These are phyloP conservation scores for Dioctria rufipes DNA, from an alignment of 2,888 invertebrate species.

Conservation along the genomic window DNA sequence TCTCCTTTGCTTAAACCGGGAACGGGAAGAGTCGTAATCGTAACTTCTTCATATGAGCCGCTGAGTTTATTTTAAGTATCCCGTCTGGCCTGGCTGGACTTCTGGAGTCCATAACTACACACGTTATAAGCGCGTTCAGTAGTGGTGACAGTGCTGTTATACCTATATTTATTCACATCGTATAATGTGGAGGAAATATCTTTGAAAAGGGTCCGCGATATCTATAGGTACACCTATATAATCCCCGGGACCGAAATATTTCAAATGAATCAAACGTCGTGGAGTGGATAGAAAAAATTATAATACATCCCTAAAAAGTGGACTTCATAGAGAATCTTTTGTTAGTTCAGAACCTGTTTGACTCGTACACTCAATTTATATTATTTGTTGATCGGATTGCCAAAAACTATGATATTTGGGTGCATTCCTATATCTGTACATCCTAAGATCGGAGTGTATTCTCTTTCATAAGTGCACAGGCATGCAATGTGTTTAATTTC, in stretches of 20 bases:
- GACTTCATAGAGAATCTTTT: slow-evolving; percentile 39
- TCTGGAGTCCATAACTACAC: neutral
- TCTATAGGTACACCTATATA: neutral
- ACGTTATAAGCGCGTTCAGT: slow-evolving; percentile 19
- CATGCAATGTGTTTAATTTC: neutral
- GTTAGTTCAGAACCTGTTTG: slow-evolving; percentile 43
- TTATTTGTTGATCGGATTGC: slow-evolving; percentile 28
- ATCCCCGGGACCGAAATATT: slow-evolving; percentile 40
- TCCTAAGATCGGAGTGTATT: neutral
- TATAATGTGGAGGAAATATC: slow-evolving; percentile 18
- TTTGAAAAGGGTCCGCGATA: slow-evolving; percentile 36
- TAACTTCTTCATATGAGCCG: slow-evolving; percentile 38
- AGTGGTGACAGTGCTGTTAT: neutral
- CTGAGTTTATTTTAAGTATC: slow-evolving; percentile 49
- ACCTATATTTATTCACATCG: neutral
- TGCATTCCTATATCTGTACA: neutral
- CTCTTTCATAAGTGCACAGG: neutral
- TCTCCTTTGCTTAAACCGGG: slow-evolving; percentile 11
- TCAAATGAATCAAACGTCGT: slow-evolving; percentile 47
- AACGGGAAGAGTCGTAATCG: slow-evolving; percentile 6
- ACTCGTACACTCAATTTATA: slow-evolving; percentile 11
- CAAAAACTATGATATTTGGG: slow-evolving; percentile 14
- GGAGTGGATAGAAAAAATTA: slow-evolving; percentile 19
- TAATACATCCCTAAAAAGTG: slow-evolving; percentile 37
- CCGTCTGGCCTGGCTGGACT: slow-evolving; percentile 14